Evolutionary conservation across 2,888 invertebrate genomes (phyloP).

Genomic region (Hypena proboscidalis): DNA sequence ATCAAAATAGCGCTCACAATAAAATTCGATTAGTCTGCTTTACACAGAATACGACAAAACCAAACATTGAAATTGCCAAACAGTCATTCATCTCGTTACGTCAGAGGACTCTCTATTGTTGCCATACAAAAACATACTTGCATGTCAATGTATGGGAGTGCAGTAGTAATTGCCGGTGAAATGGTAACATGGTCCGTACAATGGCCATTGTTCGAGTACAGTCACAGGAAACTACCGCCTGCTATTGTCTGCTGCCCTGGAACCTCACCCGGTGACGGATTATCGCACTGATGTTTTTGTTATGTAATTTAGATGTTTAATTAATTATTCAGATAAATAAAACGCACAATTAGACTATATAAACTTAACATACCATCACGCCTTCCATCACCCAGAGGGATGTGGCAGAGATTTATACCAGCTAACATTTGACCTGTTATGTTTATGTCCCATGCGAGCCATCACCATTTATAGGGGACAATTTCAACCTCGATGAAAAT

Average conservation of each 20-base stretch:
- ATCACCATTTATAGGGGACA: too few relatives aligned
- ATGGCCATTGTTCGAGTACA: slow-evolving; percentile 69
- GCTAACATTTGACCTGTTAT: too few relatives aligned
- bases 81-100: slow-evolving; percentile 13
- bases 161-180: slow-evolving; percentile 66
- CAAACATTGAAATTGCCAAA: slow-evolving; percentile 1
- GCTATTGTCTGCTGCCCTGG: slow-evolving; percentile 64
- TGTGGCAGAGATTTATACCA: too few relatives aligned
- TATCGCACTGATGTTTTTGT: slow-evolving; percentile 14
- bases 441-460: too few relatives aligned
- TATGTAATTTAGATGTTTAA: slow-evolving; percentile 3
- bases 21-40: too few relatives aligned
- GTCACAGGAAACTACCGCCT: slow-evolving; percentile 58
- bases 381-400: too few relatives aligned
- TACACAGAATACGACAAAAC: too few relatives aligned
- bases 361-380: too few relatives aligned
- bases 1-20: too few relatives aligned
- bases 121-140: slow-evolving; percentile 19
- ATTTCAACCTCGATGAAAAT: too few relatives aligned
- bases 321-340: too few relatives aligned
- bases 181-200: slow-evolving; percentile 67
- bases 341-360: too few relatives aligned
- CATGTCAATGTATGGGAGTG: slow-evolving; percentile 30
- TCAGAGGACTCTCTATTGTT: slow-evolving; percentile 29
- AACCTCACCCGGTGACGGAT: slow-evolving; percentile 37